Evolutionary conservation across 2,888 invertebrate genomes (phyloP).

Genomic region (Byasa hedistus): DNA sequence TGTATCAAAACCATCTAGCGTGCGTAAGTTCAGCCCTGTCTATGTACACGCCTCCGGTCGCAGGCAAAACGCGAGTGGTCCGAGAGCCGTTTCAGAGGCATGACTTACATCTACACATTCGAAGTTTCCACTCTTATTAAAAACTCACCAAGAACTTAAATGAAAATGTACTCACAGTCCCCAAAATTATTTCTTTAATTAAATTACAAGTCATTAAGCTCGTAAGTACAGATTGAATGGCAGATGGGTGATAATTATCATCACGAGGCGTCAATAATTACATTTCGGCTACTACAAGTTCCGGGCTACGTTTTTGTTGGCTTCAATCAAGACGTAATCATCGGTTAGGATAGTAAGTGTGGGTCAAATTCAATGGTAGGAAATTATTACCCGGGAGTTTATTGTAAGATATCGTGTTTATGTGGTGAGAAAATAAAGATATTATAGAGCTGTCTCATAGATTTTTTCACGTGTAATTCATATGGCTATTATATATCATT

Average conservation of each 20-base stretch:
- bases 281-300: slow-evolving; percentile 74
- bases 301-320: slow-evolving; percentile 77
- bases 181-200: slow-evolving; percentile 16
- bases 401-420: slow-evolving; percentile 51
- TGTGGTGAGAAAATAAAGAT: slow-evolving; percentile 68
- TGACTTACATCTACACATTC: slow-evolving; percentile 66
- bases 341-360: slow-evolving; percentile 72
- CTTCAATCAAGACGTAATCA: slow-evolving; percentile 76
- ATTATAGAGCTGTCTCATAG: slow-evolving; percentile 33
- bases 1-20: too few relatives aligned
- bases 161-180: slow-evolving; percentile 34
- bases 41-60: slow-evolving; percentile 56
- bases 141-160: slow-evolving; percentile 44
- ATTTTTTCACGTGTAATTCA: not conserved
- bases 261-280: slow-evolving; percentile 76
- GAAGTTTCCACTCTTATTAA: slow-evolving; percentile 51
- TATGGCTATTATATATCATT: slow-evolving; percentile 2
- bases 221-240: slow-evolving; percentile 69
- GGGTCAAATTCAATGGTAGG: slow-evolving; percentile 56
- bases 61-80: slow-evolving; percentile 73
- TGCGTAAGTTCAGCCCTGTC: slow-evolving; percentile 27
- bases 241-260: slow-evolving; percentile 78
- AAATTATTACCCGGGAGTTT: slow-evolving; percentile 67
- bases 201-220: slow-evolving; percentile 52
- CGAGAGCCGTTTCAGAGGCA: slow-evolving; percentile 63